Base-by-base conservation (phyloP, 1,140 invertebrate species). In the Carposina sasakii region DNA sequence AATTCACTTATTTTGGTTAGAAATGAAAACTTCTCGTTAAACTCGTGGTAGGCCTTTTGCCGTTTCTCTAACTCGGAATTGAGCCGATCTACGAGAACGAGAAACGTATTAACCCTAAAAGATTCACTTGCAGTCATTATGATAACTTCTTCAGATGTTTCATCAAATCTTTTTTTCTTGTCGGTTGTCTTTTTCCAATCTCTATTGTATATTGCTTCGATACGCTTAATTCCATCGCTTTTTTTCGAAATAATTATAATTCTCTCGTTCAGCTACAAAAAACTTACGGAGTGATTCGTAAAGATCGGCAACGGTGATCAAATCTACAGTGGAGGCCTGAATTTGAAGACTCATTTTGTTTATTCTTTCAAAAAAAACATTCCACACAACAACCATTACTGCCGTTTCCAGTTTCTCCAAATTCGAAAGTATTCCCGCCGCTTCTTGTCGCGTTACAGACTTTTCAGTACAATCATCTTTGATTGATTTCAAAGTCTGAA, bases 341-440 rank as follows among this genome's bases (percentile, higher is more conserved):
- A 57, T 48, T 36, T 54, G 48, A 51, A 56, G 42, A 48, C 26
- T 63, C 36, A 60, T 42, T 60, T 60, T 23, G 39, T 41, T 41
- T 23, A 41, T 23, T 24, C 19, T 41, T 41, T 41, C 39, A 20
- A 41, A 23, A 41, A 41, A 23, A 41, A n/a, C 39, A 23, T 24
- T 41, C 39, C 39, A 41, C 10, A 41, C 20, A 3, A 41, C 19
- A 15, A 41, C 39, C 39, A 41, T 54, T n/a, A 57, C 15, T 41
- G 58, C 58, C 24, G 55, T 61, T 64, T 64, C 54, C 24, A 61
- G 36, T 52, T 58, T 55, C 37, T 64, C 41, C 31, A 57, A 57
- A 47, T 44, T 55, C 16, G 43, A 48, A 44, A 48, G 28, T 40
- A 57, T 47, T 49, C 39, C 47, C 21, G 28, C 40, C 21, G 47